Conservation (phyloP, 1,140 invertebrate species). For the Paraescarpia echinospica region DNA sequence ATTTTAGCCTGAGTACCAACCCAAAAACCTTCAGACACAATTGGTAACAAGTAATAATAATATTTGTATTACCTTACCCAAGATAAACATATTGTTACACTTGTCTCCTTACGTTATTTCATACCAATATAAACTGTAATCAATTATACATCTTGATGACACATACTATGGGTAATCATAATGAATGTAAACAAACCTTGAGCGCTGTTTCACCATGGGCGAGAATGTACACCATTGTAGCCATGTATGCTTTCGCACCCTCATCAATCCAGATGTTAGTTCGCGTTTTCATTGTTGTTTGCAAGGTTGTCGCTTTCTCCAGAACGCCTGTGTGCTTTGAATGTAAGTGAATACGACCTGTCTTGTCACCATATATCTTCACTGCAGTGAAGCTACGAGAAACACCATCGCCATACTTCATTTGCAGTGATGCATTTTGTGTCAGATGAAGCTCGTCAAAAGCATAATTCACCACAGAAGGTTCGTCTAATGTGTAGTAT, state of each 20-base stretch:
- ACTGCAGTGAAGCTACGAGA: slow-evolving; percentile 29
- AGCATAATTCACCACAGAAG: slow-evolving; percentile 29
- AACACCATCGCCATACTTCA: slow-evolving; percentile 32
- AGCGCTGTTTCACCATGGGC: slow-evolving; percentile 44
- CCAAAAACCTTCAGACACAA: too few relatives aligned
- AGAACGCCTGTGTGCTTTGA: slow-evolving; percentile 36
- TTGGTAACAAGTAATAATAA: too few relatives aligned
- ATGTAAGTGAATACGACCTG: slow-evolving; percentile 38
- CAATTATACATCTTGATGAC: too few relatives aligned
- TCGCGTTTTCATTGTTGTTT: slow-evolving; percentile 33
- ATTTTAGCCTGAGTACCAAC: too few relatives aligned
- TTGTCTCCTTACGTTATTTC: too few relatives aligned
- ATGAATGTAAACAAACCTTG: slow-evolving; percentile 10
- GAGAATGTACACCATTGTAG: slow-evolving; percentile 42
- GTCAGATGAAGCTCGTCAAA: slow-evolving; percentile 44
- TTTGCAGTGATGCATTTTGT: slow-evolving; percentile 39
- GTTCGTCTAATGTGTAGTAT: slow-evolving; percentile 37
- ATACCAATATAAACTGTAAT: too few relatives aligned
- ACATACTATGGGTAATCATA: not conserved
- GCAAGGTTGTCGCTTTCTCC: slow-evolving; percentile 37
- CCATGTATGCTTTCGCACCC: slow-evolving; percentile 37
- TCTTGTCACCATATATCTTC: slow-evolving; percentile 42
- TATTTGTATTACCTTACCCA: too few relatives aligned
- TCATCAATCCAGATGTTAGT: slow-evolving; percentile 45
- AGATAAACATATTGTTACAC: too few relatives aligned